Base-by-base conservation (phyloP, 2,888 invertebrate genomes). In the Chaetoderma sp. region DNA sequence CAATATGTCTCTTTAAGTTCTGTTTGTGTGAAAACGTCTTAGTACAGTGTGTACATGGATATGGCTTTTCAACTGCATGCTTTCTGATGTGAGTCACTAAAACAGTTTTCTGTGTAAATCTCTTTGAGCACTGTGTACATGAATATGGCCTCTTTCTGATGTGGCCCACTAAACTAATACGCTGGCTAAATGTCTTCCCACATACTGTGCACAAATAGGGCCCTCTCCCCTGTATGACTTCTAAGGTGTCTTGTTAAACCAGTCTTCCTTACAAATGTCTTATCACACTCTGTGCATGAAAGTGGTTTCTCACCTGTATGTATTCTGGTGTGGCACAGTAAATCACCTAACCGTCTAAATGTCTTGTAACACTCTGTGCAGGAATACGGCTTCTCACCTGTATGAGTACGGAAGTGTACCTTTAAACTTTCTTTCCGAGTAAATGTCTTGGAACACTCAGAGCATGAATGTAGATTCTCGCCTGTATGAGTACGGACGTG, bases 21-120 rank as follows among this genome's bases (percentile, higher is more conserved):
- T 72, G 72, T 18, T 67, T 60, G 36, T 74, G 70, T 18, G 72
- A 68, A 55, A 74, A 74, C n/a, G 57, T 69, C 58, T 74, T 74
- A 10, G 69, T 70, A 65, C 74, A 74, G n/a, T 71, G 69, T 25
- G 67, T 68, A 56, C 74, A 74, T 16, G 55, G 59, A 27, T 61
- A 72, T 39, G 74, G 74, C 57, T 73, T 73, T 59, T 73, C 73
- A 3, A 67, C 73, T 44, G 73, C 71, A 55, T 73, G 73, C 39
- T 68, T 71, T 27, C 73, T 50, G 16, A 66, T 49, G 54, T 73
- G 73, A 67, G 70, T 69, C 32, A 61, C 60, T 1, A 73, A 67
- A 50, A 69, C 69, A 58, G 68, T 69, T 45, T 68, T 71, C 61
- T 69, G 67, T n/a, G 73, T 61, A 52, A 73, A 73, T 50, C 63